A percentile compares a stretch with the other conserved stretches of the same genome.
These are phyloP conservation scores for Parasteatoda tepidariorum DNA, from an alignment of 1,140 invertebrate species.

Conservation along the genomic window DNA sequence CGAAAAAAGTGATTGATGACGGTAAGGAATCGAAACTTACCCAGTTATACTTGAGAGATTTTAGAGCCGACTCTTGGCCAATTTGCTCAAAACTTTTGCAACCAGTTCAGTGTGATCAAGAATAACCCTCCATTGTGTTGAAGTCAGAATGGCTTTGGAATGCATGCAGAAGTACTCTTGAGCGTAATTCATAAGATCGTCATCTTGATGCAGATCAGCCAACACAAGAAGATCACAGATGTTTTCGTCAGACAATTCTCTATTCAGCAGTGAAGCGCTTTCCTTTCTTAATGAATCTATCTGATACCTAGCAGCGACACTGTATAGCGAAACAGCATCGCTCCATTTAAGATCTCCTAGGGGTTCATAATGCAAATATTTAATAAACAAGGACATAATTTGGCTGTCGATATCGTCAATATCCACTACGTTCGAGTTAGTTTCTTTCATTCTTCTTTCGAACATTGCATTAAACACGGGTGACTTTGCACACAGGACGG, in stretches of 20 bases:
- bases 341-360: background rate
- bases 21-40: too few species aligned
- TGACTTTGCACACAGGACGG: background rate
- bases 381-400: background rate
- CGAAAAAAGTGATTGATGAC: too few species aligned
- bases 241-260: background rate
- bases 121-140: background rate
- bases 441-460: background rate
- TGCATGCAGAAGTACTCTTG: background rate
- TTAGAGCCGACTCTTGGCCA: too few species aligned
- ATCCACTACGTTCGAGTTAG: background rate
- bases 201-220: background rate
- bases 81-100: background rate
- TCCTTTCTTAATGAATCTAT: background rate
- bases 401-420: background rate
- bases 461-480: conserved; percentile 7
- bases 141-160: background rate
- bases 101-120: background rate
- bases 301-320: background rate
- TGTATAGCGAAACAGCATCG: background rate
- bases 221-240: background rate
- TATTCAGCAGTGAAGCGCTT: background rate
- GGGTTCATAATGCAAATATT: background rate
- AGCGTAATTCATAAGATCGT: background rate
- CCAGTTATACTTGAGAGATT: too few species aligned